Conservation (phyloP, 2,888 invertebrate species). For the Drosophila greeni region DNA sequence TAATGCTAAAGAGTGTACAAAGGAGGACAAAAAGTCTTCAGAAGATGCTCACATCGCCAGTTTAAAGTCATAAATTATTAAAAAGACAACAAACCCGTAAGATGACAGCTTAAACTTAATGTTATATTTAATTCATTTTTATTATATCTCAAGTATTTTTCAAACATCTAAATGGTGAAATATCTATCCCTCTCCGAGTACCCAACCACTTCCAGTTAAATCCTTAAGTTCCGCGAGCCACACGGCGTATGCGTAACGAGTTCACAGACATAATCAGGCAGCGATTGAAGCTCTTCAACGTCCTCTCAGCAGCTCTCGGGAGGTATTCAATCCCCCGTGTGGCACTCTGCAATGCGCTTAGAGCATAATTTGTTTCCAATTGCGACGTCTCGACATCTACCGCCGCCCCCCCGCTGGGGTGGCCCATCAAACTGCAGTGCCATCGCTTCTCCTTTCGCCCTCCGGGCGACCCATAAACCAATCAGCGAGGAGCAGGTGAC, state of each 20-base stretch:
- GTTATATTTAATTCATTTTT: too few relatives aligned
- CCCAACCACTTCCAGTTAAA: background rate
- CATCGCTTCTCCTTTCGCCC: conserved; percentile 17
- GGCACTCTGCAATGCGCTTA: conserved; percentile 57
- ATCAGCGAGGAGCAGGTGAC: conserved; percentile 47
- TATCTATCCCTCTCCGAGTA: background rate
- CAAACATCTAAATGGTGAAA: background rate
- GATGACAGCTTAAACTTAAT: background rate
- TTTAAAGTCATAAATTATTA: too few relatives aligned
- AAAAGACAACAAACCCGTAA: background rate
- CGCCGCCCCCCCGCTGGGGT: conserved; percentile 49
- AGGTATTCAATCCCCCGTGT: conserved; percentile 3
- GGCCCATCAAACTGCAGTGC: conserved; percentile 37
- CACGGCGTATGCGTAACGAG: conserved; percentile 45
- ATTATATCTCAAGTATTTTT: background rate
- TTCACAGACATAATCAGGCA: conserved; percentile 41
- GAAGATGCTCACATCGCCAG: conserved; percentile 2
- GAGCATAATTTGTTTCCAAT: conserved; percentile 73
- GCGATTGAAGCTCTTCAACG: conserved; percentile 18
- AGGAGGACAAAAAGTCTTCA: background rate
- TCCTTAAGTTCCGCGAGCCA: conserved; percentile 2
- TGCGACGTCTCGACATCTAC: conserved; percentile 52
- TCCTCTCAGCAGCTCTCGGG: conserved; percentile 14
- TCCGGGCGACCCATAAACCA: conserved; percentile 61
- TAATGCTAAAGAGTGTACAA: background rate